phyloP scores from a whole-genome alignment of 2,797 vertebrate species.

The Gadopsis marmoratus region DNA sequence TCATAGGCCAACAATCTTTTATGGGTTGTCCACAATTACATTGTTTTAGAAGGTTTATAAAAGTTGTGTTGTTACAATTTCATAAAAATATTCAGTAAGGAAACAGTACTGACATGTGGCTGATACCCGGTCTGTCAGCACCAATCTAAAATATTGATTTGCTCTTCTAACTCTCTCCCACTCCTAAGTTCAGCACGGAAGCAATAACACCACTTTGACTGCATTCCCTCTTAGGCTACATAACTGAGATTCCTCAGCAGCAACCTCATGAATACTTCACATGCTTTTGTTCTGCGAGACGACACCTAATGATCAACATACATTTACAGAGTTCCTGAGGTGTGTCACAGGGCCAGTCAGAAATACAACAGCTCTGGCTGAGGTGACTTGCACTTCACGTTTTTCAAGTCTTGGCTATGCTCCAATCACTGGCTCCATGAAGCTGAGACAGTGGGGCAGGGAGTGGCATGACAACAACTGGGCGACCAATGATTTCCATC shows the following conservation, averaged over 20 bases:
- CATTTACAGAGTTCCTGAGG: slow-evolving; percentile 54
- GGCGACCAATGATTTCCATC: slow-evolving; percentile 41
- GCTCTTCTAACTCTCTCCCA: not conserved
- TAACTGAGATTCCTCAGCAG: slow-evolving; percentile 74
- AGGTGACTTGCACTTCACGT: slow-evolving; percentile 79
- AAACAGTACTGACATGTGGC: not conserved
- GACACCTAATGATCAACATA: slow-evolving; percentile 55
- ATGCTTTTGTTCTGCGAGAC: slow-evolving; percentile 56
- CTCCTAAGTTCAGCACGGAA: not conserved
- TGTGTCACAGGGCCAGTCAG: slow-evolving; percentile 53
- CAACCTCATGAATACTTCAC: slow-evolving; percentile 68
- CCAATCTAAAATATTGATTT: slow-evolving; percentile 4
- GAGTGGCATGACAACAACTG: slow-evolving; percentile 46
- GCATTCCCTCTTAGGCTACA: slow-evolving; percentile 47
- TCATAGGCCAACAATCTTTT: not conserved
- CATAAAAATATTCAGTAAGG: not conserved
- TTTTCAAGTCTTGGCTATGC: slow-evolving; percentile 78
- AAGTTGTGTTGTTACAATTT: not conserved
- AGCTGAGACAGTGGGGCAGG: slow-evolving; percentile 25
- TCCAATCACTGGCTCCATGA: slow-evolving; percentile 60
- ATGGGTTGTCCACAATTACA: not conserved
- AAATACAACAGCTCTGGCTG: slow-evolving; percentile 69
- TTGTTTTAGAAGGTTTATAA: not conserved
- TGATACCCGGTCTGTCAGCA: not conserved
- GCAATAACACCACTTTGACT: slow-evolving; percentile 5